Percentiles rank a stretch among this genome's conserved stretches.
Conservation (phyloP, 2,113 vertebrate species). For the Salvator merianae region DNA sequence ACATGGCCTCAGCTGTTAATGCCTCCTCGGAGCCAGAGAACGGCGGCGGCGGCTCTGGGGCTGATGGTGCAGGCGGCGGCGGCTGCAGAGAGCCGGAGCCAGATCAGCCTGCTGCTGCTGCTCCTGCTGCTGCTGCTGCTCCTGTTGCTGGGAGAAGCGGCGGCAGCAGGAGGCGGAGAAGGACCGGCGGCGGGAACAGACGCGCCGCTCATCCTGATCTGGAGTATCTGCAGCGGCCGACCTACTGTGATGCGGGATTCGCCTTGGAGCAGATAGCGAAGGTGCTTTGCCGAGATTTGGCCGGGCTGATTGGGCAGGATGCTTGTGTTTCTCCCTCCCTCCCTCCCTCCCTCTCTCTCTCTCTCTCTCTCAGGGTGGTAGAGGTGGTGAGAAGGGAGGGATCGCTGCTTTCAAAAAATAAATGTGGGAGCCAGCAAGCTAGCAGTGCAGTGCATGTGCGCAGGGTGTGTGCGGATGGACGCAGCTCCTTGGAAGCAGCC, state of each 20-base stretch:
- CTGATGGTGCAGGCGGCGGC: conserved; percentile 62
- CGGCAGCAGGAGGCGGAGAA: conserved; percentile 80
- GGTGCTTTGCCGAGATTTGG: conserved; percentile 76
- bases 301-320: not conserved
- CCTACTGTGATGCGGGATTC: conserved; percentile 95
- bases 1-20: conserved; percentile 96
- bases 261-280: conserved; percentile 94
- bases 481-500: conserved; percentile 47
- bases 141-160: conserved; percentile 71
- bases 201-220: conserved; percentile 80
- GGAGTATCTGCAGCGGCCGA: conserved; percentile 96
- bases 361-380: too few species aligned
- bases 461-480: conserved; percentile 32
- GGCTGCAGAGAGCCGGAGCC: conserved; percentile 83
- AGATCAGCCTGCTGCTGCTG: too few species aligned
- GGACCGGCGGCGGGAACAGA: conserved; percentile 73
- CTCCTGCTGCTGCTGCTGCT: too few species aligned
- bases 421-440: too few species aligned
- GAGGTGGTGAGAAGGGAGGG: conserved; percentile 24
- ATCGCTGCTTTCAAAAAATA: conserved; percentile 16
- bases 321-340: too few species aligned
- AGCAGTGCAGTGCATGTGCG: conserved; percentile 17
- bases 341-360: too few species aligned
- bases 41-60: conserved; percentile 52
- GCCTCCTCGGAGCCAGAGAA: conserved; percentile 83